These are phyloP conservation scores for Scaptomyza tumidula DNA, from an alignment of 2,888 invertebrate genomes.

Conservation along the genomic window DNA sequence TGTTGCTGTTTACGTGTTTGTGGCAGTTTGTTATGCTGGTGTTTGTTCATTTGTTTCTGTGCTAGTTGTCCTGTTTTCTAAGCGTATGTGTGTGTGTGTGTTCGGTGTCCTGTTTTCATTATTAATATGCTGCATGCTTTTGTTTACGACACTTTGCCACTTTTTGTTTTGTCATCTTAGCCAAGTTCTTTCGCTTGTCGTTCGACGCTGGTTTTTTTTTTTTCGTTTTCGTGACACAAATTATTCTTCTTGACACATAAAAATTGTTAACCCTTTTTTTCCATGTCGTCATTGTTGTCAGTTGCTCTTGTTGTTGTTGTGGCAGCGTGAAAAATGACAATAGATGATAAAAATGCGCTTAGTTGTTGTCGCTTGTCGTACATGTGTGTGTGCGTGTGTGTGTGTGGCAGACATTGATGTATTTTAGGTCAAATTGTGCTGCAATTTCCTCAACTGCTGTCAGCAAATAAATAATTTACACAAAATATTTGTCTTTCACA, in stretches of 20 bases:
- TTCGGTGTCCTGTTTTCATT: conserved; percentile 61
- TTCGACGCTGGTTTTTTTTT: conserved; percentile 2
- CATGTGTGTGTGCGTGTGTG: conserved; percentile 8
- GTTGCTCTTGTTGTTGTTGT: conserved; percentile 5
- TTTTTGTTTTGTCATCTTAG: conserved; percentile 58
- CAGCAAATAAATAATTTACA: conserved; percentile 7
- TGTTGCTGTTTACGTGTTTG: conserved; percentile 48
- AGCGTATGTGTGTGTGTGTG: conserved; percentile 25
- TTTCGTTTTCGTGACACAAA: conserved; percentile 62
- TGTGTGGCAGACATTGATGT: conserved; percentile 64
- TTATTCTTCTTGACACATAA: conserved; percentile 78
- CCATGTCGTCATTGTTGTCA: neutral
- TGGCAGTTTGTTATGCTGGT: conserved; percentile 39
- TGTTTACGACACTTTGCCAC: conserved; percentile 56
- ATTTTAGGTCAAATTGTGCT: conserved; percentile 58
- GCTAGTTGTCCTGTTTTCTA: conserved; percentile 14
- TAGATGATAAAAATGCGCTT: conserved; percentile 66
- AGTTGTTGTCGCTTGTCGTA: conserved; percentile 26
- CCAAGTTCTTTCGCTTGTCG: conserved; percentile 43
- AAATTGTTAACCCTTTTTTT: conserved; percentile 72
- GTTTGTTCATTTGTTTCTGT: conserved; percentile 33
- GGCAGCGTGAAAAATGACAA: conserved; percentile 67
- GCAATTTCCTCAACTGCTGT: conserved; percentile 40
- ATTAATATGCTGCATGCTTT: conserved; percentile 65
- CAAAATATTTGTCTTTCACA: conserved; percentile 21